These are phyloP conservation scores for Sphenopsis melanotis DNA, from an alignment of 2,797 vertebrate species.

Conservation along the genomic window DNA sequence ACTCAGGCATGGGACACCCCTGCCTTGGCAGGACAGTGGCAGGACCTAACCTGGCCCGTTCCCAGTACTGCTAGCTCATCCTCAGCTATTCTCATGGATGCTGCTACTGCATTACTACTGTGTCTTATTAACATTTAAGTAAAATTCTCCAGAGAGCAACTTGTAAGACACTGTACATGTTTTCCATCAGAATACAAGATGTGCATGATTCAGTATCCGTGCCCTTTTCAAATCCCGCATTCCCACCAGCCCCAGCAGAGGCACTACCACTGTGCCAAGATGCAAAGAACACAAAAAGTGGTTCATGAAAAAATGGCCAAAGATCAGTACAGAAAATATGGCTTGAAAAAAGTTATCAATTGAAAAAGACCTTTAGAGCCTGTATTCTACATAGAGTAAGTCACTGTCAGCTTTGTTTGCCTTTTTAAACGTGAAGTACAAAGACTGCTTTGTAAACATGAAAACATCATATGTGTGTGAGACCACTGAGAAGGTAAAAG, in stretches of 20 bases:
- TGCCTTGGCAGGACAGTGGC: neutral
- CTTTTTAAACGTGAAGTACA: neutral
- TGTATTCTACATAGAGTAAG: neutral
- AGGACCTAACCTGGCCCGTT: neutral
- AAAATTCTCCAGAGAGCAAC: neutral
- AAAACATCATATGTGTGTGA: neutral
- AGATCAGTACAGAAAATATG: neutral
- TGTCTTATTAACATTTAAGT: neutral
- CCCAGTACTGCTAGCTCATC: neutral
- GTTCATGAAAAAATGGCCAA: neutral
- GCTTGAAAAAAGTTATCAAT: neutral
- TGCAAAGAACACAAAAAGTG: neutral
- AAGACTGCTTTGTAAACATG: neutral
- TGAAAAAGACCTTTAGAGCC: neutral
- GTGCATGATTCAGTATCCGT: neutral
- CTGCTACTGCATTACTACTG: neutral
- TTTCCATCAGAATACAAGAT: neutral
- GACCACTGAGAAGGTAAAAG: neutral
- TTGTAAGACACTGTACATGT: neutral
- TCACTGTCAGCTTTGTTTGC: neutral
- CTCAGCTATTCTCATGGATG: neutral
- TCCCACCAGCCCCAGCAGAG: neutral
- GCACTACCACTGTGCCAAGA: neutral
- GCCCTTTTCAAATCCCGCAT: neutral
- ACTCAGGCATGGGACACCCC: neutral